These are phyloP conservation scores for Ceryle rudis DNA, from an alignment of 2,797 vertebrate species.

Conservation along the genomic window DNA sequence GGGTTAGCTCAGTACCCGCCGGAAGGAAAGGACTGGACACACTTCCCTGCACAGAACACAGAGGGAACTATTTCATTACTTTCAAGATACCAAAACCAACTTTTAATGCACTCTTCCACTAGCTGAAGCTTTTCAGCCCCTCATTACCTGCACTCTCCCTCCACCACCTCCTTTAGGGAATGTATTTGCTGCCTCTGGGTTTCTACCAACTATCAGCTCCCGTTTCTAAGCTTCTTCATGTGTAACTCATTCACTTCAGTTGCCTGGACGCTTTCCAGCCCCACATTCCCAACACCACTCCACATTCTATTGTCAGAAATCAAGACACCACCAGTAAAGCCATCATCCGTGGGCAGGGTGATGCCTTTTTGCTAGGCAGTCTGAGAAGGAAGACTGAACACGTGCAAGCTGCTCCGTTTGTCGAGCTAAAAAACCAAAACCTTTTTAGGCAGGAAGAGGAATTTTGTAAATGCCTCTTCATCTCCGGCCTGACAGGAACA, in stretches of 20 bases:
- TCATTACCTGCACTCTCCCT: background rate
- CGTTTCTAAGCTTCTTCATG: background rate
- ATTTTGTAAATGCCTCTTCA: background rate
- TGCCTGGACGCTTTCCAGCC: background rate
- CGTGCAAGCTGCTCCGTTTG: rapidly evolving
- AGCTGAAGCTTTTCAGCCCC: background rate
- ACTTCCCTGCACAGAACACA: background rate
- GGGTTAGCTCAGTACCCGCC: background rate
- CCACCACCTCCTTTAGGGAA: background rate
- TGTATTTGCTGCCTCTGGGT: background rate
- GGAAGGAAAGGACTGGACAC: background rate
- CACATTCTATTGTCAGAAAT: background rate
- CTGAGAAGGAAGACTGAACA: background rate
- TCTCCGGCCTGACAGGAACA: background rate
- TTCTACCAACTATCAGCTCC: background rate
- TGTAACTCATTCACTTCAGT: background rate
- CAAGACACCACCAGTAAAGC: background rate
- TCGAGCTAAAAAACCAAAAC: background rate
- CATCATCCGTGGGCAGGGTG: background rate
- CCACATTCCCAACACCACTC: background rate
- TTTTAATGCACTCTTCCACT: background rate
- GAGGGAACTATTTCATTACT: background rate
- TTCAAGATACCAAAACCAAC: background rate
- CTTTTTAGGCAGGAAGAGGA: background rate
- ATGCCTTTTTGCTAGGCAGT: background rate